Base-by-base conservation (phyloP, 2,888 invertebrate genomes). In the Geotrupes spiniger region DNA sequence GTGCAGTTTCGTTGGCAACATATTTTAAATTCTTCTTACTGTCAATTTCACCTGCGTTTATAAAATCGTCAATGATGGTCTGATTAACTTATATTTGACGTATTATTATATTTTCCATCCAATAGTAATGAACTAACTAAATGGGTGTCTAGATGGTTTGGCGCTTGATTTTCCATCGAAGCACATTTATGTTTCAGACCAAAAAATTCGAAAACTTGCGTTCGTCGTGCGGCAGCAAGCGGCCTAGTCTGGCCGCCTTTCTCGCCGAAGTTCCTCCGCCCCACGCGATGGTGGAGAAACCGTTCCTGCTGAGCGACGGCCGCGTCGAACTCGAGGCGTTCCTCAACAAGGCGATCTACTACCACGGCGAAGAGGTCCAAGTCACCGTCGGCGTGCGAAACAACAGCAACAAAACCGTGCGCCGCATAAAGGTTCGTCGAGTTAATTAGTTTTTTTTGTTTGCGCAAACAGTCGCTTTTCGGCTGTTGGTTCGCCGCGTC, bases 221-320 rank as follows among this genome's bases (percentile, higher is more conserved):
- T 16, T 43, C 51, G 10, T 42, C 54, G 9, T 72, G 71, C 52
- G 67, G 69, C 17, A 66, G 67, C 36, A 69, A 71, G 57, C 59
- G 71, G 46, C 71, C 70, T 28, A 63, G 63, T 52, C 42, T 61
- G 39, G 60, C 62, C 10, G 57, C 56, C 15, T 58, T 61, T 37
- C 49, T 72, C 10, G 68, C 72, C 60, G 76, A 74, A 53, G 66
- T 76, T 48, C 78, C 81, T 1, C 79, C 85, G 11, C 88, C 91
- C 1, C 81, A 82, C 49, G 87, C 84, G 0, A 74, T 79, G 1
- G 83, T 86, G 5, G 88, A 89, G 62, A 91, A 91, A 63, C 89
- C 87, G n/a, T 91, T 92, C 66, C 76, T 92, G 26, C 78, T 92
- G 42, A 90, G 89, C 61, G 90, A 91, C 59, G 92, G 92, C 40